phyloP scores from a whole-genome alignment of 2,113 vertebrate species.

The Macheiramphus alcinus region DNA sequence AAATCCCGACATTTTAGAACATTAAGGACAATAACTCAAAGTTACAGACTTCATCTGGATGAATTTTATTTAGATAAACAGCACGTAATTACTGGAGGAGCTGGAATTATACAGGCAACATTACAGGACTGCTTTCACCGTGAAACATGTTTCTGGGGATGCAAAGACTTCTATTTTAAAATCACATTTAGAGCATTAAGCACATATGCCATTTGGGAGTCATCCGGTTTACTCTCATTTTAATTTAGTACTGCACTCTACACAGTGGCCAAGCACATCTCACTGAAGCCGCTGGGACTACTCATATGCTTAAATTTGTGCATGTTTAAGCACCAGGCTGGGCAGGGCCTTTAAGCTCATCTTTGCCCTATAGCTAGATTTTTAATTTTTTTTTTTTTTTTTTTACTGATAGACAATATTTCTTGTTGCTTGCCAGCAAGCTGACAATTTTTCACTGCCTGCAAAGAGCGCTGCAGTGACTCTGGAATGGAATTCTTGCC shows the following conservation, averaged over 20 bases:
- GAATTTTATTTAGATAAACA: slow-evolving; percentile 28
- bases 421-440: not conserved
- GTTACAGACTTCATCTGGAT: slow-evolving; percentile 4
- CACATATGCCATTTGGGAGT: not conserved
- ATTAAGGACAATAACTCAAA: not conserved
- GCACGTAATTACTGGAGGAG: not conserved
- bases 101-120: not conserved
- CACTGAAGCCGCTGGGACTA: not conserved
- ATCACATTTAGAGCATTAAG: slow-evolving; percentile 1
- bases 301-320: not conserved
- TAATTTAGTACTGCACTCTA: not conserved
- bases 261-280: not conserved
- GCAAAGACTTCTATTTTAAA: slow-evolving; percentile 8
- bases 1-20: not conserved
- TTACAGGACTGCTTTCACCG: not conserved
- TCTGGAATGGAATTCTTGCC: not conserved
- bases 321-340: not conserved
- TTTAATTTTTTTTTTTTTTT: not conserved
- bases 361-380: not conserved
- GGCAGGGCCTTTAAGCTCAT: not conserved
- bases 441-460: not conserved
- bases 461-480: not conserved
- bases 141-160: not conserved
- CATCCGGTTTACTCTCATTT: not conserved
- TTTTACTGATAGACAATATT: not conserved